Percentiles rank a stretch among this genome's conserved stretches.
Conservation (phyloP, 2,888 invertebrate genomes). For the Allacma fusca region DNA sequence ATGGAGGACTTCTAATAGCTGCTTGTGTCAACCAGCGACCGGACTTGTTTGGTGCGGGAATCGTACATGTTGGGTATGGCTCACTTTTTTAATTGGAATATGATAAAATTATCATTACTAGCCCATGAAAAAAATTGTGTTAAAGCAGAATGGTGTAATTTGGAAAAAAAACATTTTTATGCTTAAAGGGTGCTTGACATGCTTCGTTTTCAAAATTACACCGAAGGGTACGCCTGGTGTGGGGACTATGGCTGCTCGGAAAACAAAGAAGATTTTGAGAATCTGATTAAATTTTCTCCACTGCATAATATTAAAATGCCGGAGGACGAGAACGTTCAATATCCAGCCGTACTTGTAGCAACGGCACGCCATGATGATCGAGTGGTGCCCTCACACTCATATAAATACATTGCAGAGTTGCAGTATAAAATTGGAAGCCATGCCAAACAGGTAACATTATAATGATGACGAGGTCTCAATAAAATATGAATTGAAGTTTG, state of each 20-base stretch:
- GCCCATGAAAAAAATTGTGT: too few species aligned
- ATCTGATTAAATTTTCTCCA: constrained; percentile 87
- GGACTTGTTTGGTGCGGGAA: constrained; percentile 88
- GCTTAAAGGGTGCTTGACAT: constrained; percentile 88
- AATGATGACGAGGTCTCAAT: constrained; percentile 64
- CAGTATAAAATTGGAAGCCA: constrained; percentile 76
- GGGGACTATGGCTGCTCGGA: constrained; percentile 95
- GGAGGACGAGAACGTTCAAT: constrained; percentile 68
- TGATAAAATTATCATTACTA: too few species aligned
- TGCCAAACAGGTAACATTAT: constrained; percentile 67
- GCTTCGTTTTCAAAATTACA: constrained; percentile 97
- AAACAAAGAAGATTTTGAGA: constrained; percentile 83
- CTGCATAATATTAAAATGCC: constrained; percentile 87
- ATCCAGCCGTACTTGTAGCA: constrained; percentile 88
- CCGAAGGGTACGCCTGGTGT: constrained; percentile 95
- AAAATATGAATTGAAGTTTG: not conserved
- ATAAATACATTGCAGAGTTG: constrained; percentile 91
- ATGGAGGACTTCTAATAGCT: constrained; percentile 62
- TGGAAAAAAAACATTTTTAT: not conserved
- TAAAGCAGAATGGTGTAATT: not conserved
- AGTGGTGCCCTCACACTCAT: constrained; percentile 95
- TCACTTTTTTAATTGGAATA: not conserved
- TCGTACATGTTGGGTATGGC: constrained; percentile 89
- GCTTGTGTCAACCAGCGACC: constrained; percentile 95
- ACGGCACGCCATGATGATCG: constrained; percentile 96